Conservation (phyloP, 2,797 vertebrate genomes). For the Hemitrygon akajei region DNA sequence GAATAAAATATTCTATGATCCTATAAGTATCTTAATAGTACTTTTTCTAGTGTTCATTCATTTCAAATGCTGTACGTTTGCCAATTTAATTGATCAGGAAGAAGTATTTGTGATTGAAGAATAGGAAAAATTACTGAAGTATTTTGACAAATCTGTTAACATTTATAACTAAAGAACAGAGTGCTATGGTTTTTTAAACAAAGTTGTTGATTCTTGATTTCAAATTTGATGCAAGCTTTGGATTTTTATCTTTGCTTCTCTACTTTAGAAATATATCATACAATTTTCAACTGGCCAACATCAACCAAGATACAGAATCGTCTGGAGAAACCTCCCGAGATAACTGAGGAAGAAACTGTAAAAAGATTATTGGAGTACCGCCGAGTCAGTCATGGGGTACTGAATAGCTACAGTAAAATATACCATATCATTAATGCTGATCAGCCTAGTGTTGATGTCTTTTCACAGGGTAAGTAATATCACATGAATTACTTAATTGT, state of each 20-base stretch:
- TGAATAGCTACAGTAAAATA: conserved; percentile 58
- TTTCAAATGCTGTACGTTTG: not conserved
- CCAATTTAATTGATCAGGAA: not conserved
- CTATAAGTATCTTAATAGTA: not conserved
- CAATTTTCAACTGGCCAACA: conserved; percentile 65
- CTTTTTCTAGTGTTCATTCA: not conserved
- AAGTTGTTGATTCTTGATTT: not conserved
- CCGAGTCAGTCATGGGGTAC: conserved; percentile 60
- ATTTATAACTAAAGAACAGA: not conserved
- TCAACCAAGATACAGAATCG: conserved; percentile 52
- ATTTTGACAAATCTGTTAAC: not conserved
- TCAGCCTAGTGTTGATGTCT: conserved; percentile 72
- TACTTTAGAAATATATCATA: conserved; percentile 67
- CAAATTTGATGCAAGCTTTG: too few species aligned
- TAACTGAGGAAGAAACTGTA: conserved; percentile 52
- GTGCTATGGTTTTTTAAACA: not conserved
- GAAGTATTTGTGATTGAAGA: not conserved
- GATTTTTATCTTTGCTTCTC: not conserved
- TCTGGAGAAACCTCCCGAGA: conserved; percentile 50
- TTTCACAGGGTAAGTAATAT: conserved; percentile 66
- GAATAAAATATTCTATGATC: not conserved
- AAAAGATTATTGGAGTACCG: conserved; percentile 58
- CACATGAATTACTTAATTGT: not conserved
- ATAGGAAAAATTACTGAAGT: not conserved
- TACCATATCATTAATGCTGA: conserved; percentile 67